These are phyloP conservation scores for Xiphophorus hellerii DNA, from an alignment of 2,113 vertebrate species.

Conservation along the genomic window DNA sequence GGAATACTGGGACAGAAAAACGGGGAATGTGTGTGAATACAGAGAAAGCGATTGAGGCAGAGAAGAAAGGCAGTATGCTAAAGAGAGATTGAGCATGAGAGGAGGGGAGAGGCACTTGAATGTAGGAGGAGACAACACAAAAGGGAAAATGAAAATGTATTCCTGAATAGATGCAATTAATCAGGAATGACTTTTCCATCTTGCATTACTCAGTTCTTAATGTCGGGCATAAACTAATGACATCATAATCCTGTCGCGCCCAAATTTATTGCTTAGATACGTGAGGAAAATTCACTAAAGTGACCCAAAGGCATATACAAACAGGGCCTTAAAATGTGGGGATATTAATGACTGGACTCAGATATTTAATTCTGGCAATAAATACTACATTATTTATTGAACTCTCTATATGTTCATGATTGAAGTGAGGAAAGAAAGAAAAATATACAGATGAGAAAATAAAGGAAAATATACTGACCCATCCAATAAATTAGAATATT, in stretches of 20 bases:
- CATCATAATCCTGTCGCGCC: constrained; percentile 71
- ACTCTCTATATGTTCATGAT: constrained; percentile 40
- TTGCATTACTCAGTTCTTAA: constrained; percentile 72
- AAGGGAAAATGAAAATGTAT: constrained; percentile 72
- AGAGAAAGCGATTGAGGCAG: constrained; percentile 30
- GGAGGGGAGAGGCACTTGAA: constrained; percentile 26
- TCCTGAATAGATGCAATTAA: constrained; percentile 68
- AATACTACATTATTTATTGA: constrained; percentile 43
- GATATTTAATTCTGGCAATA: constrained; percentile 59
- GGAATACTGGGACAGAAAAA: constrained; percentile 27
- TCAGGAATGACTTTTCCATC: constrained; percentile 76
- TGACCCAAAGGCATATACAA: constrained; percentile 55
- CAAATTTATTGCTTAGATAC: constrained; percentile 66
- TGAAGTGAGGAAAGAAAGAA: constrained; percentile 39
- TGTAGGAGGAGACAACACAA: constrained; percentile 48
- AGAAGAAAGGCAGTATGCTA: constrained; percentile 51
- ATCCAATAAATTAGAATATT: no score
- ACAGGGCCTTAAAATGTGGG: constrained; percentile 55
- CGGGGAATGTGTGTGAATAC: constrained; percentile 46
- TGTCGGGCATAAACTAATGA: constrained; percentile 76
- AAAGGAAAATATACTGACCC: constrained; percentile 28
- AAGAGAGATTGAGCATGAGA: constrained; percentile 38
- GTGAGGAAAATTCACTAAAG: constrained; percentile 53
- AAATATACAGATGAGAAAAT: constrained; percentile 40
- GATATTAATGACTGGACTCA: constrained; percentile 61